Evolutionary conservation across 2,113 vertebrate genomes (phyloP), one percentile per base, ranked within the genome.

Genomic region (Pygathrix nemaeus): DNA sequence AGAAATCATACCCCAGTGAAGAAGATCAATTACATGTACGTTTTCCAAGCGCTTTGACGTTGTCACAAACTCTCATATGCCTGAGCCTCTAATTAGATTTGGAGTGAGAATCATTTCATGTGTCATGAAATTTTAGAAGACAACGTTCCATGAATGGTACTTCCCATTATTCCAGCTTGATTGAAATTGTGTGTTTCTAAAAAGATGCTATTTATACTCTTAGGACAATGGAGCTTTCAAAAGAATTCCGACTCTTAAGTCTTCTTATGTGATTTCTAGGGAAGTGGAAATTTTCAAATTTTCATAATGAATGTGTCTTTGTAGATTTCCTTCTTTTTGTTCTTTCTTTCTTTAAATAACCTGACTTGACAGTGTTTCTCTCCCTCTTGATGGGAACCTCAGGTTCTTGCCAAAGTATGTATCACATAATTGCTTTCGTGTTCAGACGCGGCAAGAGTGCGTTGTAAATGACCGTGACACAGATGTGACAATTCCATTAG

Each of bases 401-500:
- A 50, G 70, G 73, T 48, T 90, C 84, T 82, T 16, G 27, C 86
- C 13, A 59, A 40, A 92, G 89, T 94, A 35, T 79, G 1, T 5
- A 25, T 83, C 93, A 81, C 89, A 68, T 97, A 97, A 98, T 98
- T 97, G 93, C 88, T 97, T 96, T 95, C 72, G 4, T 86, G 96
- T 85, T 93, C 90, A 92, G 97, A 76, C 73, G 52, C 20, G 11
- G 92, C n/a, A 45, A 90, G 82, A 85, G 86, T 50, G 43, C 18
- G 32, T 97, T 88, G 92, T 66, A 80, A 97, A 94, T 43, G 20
- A 23, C 27, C 20, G 0, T 0, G 90, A 79, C 40, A 2, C 94
- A 85, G 97, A 86, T 92, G 97, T 97, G 98, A 97, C 97, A 93
- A 88, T 97, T 98, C 97, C 93, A 25, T 98, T 89, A 89, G 96